These are phyloP conservation scores for Ivindomyrus marchei DNA, from an alignment of 2,113 vertebrate genomes.

Conservation along the genomic window DNA sequence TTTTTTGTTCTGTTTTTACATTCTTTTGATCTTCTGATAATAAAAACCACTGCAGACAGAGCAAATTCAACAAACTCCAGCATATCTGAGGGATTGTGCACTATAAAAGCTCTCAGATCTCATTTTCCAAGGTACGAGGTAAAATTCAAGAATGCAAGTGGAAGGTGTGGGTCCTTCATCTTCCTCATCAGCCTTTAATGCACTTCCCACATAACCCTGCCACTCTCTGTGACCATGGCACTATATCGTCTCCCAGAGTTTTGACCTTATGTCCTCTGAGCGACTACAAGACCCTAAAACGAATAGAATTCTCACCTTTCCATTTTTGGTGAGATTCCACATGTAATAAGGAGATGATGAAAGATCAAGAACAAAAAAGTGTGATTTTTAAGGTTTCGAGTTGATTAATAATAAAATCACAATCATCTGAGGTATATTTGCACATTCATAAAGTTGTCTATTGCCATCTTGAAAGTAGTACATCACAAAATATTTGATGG, in stretches of 20 bases:
- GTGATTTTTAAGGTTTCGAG: not conserved
- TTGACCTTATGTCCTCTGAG: not conserved
- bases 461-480: not conserved
- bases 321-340: not conserved
- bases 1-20: constrained; percentile 15
- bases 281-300: not conserved
- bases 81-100: constrained; percentile 13
- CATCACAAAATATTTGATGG: not conserved
- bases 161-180: not conserved
- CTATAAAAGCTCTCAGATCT: not conserved
- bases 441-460: not conserved
- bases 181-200: not conserved
- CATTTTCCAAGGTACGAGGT: not conserved
- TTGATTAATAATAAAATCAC: not conserved
- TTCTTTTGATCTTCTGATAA: constrained; percentile 21
- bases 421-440: not conserved
- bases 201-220: not conserved
- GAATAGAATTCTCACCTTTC: not conserved
- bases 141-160: not conserved
- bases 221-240: not conserved
- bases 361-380: not conserved
- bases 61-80: constrained; percentile 14
- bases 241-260: not conserved
- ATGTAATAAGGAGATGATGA: not conserved
- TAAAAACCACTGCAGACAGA: constrained; percentile 17